Evolutionary conservation across 2,888 invertebrate species (phyloP).

Genomic region (Acanthosepion pharaonis): DNA sequence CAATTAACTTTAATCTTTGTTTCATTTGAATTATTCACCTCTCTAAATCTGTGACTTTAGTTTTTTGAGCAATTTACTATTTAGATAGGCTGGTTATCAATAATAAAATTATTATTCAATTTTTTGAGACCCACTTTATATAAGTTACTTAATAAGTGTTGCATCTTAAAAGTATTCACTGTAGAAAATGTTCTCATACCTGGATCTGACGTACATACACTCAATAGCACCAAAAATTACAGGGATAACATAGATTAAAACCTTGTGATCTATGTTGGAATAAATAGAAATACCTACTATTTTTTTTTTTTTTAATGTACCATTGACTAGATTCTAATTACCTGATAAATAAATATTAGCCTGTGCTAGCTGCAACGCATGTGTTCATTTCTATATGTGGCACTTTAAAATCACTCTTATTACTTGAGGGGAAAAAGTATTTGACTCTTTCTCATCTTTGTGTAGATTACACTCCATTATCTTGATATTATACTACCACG

Average conservation of each 20-base stretch:
- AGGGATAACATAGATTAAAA: neutral
- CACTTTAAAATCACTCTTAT: neutral
- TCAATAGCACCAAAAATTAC: neutral
- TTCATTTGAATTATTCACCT: too few species aligned
- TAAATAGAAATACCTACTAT: neutral
- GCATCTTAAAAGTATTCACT: neutral
- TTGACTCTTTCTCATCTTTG: neutral
- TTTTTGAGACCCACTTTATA: neutral
- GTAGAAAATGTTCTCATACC: neutral
- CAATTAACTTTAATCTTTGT: too few species aligned
- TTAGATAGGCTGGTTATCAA: too few species aligned
- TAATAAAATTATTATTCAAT: neutral
- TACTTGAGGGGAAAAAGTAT: neutral
- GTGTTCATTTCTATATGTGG: neutral
- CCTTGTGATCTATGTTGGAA: neutral
- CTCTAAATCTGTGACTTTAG: too few species aligned
- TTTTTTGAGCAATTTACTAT: too few species aligned
- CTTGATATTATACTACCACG: neutral
- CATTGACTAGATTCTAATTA: slow-evolving; percentile 7
- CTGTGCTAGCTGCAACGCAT: neutral
- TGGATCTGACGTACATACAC: neutral
- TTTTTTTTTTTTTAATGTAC: neutral
- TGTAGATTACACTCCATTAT: neutral
- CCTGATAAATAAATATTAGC: neutral
- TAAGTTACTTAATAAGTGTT: neutral